Evolutionary conservation across 2,113 vertebrate species (phyloP).

Genomic region (Sminthopsis crassicaudata): DNA sequence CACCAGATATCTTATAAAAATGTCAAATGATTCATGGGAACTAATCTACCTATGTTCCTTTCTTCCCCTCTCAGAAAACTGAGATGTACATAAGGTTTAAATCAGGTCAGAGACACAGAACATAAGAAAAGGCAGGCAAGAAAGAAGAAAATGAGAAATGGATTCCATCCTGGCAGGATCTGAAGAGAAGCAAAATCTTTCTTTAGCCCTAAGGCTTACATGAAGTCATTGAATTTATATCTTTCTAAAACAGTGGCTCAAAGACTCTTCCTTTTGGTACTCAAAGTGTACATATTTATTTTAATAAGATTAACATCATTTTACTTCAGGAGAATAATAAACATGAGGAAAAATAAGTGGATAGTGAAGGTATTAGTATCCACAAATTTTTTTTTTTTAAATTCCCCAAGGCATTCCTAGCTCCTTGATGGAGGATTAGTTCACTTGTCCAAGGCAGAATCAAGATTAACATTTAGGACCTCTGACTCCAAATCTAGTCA

Average conservation of each 20-base stretch:
- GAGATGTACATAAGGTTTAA: not conserved
- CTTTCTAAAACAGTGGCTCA: not conserved
- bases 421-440: not conserved
- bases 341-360: not conserved
- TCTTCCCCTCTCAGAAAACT: constrained; percentile 24
- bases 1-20: constrained; percentile 30
- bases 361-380: not conserved
- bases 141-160: not conserved
- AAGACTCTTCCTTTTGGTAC: not conserved
- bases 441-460: not conserved
- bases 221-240: not conserved
- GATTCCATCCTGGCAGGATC: not conserved
- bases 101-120: not conserved
- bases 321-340: not conserved
- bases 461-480: not conserved
- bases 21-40: constrained; percentile 32
- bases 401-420: not conserved
- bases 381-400: not conserved
- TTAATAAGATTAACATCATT: not conserved
- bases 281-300: constrained; percentile 17
- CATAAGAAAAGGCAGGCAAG: not conserved
- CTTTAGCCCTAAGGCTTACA: not conserved
- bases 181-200: not conserved
- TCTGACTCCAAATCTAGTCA: not conserved
- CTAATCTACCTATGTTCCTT: not conserved